Evolutionary conservation across 2,888 invertebrate genomes (phyloP).

Genomic region (Philereme vetulata): DNA sequence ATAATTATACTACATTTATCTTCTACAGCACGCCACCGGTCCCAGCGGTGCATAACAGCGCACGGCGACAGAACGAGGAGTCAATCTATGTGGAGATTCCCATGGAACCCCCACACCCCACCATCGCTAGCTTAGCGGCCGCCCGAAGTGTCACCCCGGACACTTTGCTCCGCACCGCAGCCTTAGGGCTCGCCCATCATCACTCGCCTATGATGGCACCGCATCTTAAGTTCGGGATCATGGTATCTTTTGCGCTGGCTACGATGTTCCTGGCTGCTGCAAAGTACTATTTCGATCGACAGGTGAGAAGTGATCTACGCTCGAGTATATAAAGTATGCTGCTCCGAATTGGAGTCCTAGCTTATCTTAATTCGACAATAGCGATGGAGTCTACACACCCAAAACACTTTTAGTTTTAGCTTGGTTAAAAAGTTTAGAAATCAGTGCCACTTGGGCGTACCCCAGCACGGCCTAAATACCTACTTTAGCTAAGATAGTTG

Average conservation of each 20-base stretch:
- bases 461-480: too few relatives aligned
- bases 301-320: slow-evolving; percentile 62
- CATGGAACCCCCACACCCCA: slow-evolving; percentile 67
- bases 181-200: slow-evolving; percentile 64
- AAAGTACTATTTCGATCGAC: slow-evolving; percentile 89
- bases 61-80: slow-evolving; percentile 66
- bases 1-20: too few relatives aligned
- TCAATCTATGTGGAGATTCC: slow-evolving; percentile 77
- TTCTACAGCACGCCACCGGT: slow-evolving; percentile 57
- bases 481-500: too few relatives aligned
- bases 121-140: slow-evolving; percentile 74
- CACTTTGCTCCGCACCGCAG: slow-evolving; percentile 73
- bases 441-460: too few relatives aligned
- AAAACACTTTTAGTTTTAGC: too few relatives aligned
- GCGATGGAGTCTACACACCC: too few relatives aligned
- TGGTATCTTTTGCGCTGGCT: slow-evolving; percentile 88
- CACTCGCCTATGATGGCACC: slow-evolving; percentile 81
- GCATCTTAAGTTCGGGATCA: slow-evolving; percentile 87
- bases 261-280: slow-evolving; percentile 88
- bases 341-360: too few relatives aligned
- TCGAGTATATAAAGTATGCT: too few relatives aligned
- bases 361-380: too few relatives aligned
- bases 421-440: too few relatives aligned
- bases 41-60: slow-evolving; percentile 61
- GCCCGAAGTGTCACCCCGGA: slow-evolving; percentile 77